Conservation (phyloP, 1,140 invertebrate genomes). For the Pogonomyrmex barbatus region DNA sequence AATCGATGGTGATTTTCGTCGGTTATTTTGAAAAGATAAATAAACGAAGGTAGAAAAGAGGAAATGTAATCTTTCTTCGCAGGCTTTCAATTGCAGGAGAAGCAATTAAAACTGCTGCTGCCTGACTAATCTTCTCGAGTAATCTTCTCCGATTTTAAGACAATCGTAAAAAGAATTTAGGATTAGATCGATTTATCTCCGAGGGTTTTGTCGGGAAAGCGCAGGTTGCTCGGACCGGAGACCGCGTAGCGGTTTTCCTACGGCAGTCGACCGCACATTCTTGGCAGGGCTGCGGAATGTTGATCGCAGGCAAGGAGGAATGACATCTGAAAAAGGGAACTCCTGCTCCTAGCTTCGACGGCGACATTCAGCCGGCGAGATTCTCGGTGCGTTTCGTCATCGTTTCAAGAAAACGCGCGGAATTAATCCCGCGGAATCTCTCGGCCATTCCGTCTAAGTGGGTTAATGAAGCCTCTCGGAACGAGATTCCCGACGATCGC, state of each 20-base stretch:
- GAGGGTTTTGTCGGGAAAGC: not conserved
- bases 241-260: slow-evolving; percentile 69
- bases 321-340: slow-evolving; percentile 67
- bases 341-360: slow-evolving; percentile 40
- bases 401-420: slow-evolving; percentile 67
- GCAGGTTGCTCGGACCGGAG: not conserved
- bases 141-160: not conserved
- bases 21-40: too few species aligned
- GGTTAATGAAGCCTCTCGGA: slow-evolving; percentile 57
- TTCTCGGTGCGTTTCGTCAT: slow-evolving; percentile 68
- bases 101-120: not conserved
- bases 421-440: slow-evolving; percentile 37
- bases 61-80: not conserved
- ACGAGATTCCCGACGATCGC: slow-evolving; percentile 15
- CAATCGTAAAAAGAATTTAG: not conserved
- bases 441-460: slow-evolving; percentile 22
- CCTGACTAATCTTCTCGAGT: not conserved
- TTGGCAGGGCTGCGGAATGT: slow-evolving; percentile 71
- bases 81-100: not conserved
- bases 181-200: not conserved
- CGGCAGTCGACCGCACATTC: slow-evolving; percentile 62
- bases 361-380: slow-evolving; percentile 6
- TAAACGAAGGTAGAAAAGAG: too few species aligned
- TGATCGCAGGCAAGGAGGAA: slow-evolving; percentile 66
- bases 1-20: too few species aligned